phyloP scores from a whole-genome alignment of 2,113 vertebrate genomes.

The Tichodroma muraria region DNA sequence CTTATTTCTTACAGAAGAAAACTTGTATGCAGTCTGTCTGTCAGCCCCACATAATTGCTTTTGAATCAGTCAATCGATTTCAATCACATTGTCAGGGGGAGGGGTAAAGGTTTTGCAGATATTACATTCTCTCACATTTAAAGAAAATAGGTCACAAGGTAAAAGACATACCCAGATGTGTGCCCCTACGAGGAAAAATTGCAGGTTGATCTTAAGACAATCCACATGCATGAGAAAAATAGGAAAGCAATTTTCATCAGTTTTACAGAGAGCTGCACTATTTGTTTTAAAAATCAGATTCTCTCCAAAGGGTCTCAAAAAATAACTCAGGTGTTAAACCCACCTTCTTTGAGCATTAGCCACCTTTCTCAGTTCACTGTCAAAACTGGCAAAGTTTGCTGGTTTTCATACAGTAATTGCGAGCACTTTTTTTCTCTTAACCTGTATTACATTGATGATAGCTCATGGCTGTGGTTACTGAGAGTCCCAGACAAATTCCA shows the following conservation, averaged over 20 bases:
- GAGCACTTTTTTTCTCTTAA: background rate
- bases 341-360: background rate
- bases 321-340: background rate
- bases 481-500: background rate
- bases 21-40: conserved; percentile 14
- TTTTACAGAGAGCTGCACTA: background rate
- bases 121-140: conserved; percentile 21
- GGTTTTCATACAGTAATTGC: background rate
- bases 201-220: background rate
- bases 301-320: background rate
- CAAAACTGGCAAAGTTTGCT: background rate
- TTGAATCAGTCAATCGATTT: conserved; percentile 58
- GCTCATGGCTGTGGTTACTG: background rate
- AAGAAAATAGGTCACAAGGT: conserved; percentile 50
- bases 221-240: background rate
- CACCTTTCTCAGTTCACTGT: background rate
- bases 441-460: background rate
- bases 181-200: background rate
- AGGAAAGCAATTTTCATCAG: background rate
- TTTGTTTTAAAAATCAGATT: background rate
- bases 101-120: conserved; percentile 32
- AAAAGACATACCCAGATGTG: background rate
- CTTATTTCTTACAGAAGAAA: conserved; percentile 11
- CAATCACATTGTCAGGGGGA: conserved; percentile 34
- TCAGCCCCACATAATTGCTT: conserved; percentile 42